A percentile compares a stretch with the other conserved stretches of the same genome.
Conservation (phyloP, 2,113 vertebrate genomes). For the Daboia siamensis region DNA sequence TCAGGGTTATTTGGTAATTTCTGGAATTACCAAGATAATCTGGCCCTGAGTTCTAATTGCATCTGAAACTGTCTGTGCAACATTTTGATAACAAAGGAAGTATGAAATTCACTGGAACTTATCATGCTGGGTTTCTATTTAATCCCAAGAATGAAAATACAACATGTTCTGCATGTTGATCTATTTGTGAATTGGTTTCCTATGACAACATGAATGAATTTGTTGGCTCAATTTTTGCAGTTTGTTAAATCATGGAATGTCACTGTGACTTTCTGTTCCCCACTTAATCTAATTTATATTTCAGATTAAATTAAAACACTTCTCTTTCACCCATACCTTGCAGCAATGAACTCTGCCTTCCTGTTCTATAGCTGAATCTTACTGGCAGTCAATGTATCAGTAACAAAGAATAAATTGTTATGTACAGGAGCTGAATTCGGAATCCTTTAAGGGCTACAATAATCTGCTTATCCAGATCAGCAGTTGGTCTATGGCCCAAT, state of each 20-base stretch:
- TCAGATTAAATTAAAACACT: neutral
- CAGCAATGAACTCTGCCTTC: neutral
- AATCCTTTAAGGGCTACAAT: neutral
- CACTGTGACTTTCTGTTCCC: neutral
- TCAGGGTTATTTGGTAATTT: constrained; percentile 59
- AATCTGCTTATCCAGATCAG: neutral
- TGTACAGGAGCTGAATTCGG: neutral
- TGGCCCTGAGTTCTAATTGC: constrained; percentile 53
- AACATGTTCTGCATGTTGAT: neutral
- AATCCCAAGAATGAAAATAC: neutral
- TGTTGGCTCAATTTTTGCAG: neutral
- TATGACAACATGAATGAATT: neutral
- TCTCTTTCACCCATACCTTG: neutral
- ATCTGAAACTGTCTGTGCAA: constrained; percentile 59
- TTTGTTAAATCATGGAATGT: neutral
- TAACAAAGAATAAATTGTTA: neutral
- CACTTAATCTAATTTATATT: neutral
- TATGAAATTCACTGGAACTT: constrained; percentile 11
- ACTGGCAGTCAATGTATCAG: neutral
- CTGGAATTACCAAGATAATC: constrained; percentile 62
- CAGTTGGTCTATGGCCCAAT: neutral
- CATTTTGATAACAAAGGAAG: constrained; percentile 50
- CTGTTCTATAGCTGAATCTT: neutral
- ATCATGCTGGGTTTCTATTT: constrained; percentile 39
- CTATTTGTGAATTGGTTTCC: neutral